Conservation (phyloP, 2,888 invertebrate genomes). For the Ophion ellenae region DNA sequence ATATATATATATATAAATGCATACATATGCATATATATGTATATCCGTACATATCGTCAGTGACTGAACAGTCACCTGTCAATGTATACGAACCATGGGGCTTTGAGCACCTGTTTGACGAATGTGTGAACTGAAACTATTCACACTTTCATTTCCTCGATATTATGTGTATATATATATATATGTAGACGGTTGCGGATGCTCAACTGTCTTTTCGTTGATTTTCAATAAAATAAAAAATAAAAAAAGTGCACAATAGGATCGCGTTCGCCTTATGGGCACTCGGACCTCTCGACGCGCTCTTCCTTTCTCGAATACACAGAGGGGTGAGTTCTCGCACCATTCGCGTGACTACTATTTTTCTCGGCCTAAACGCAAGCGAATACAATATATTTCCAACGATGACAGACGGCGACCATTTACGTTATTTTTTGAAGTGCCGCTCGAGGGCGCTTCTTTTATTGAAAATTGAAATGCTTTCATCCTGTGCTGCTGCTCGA, state of each 20-base stretch:
- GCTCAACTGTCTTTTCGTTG: conserved; percentile 35
- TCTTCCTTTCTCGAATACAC: conserved; percentile 7
- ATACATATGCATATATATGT: not conserved
- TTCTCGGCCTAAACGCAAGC: conserved; percentile 27
- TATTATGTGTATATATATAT: not conserved
- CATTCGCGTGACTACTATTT: conserved; percentile 52
- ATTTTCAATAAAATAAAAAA: conserved; percentile 40
- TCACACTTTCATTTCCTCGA: conserved; percentile 24
- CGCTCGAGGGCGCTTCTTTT: not conserved
- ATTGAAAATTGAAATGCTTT: conserved; percentile 30
- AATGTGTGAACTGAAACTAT: conserved; percentile 14
- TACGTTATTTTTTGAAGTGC: conserved; percentile 8
- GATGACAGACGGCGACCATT: conserved; percentile 50
- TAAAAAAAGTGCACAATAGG: conserved; percentile 46
- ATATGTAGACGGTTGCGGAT: conserved; percentile 17
- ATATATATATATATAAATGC: not conserved
- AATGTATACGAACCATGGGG: conserved; percentile 71
- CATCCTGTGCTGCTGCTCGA: not conserved
- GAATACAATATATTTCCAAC: conserved; percentile 8
- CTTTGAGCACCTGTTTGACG: conserved; percentile 73
- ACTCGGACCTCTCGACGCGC: conserved; percentile 48
- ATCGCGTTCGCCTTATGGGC: conserved; percentile 57
- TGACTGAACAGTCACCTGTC: conserved; percentile 70
- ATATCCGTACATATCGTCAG: conserved; percentile 58
- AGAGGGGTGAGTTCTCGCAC: conserved; percentile 35